Base-by-base conservation (phyloP, 2,888 invertebrate genomes). In the Mimas tiliae region DNA sequence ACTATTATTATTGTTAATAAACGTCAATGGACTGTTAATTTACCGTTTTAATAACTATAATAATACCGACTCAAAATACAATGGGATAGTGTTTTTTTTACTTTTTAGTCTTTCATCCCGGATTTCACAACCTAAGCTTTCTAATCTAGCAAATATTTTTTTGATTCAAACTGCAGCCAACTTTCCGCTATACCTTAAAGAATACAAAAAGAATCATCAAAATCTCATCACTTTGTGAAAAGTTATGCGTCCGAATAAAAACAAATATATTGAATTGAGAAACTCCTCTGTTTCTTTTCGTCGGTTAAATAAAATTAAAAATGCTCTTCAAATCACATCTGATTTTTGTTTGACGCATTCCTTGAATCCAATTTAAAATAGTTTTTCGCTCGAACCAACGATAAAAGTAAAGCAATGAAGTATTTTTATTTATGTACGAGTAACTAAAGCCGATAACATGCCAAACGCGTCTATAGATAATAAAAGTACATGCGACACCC, bases 391-490 rank as follows among this genome's bases (percentile, higher is more conserved):
- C 6, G 6, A 47, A 52, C 12, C 33, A 47, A 42, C 50, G 16
- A 52, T 52, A 55, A 47, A 55, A 47, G 16, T 47, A 55, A 34
- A 33, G 55, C 27, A 47, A 47, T 55, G 21, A 53, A 47, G 55
- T 48, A 58, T 33, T 48, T 55, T 74, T 73, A 76, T 80, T 76
- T 79, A 78, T 75, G 74, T n/a, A n/a, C n/a, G n/a, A n/a, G n/a
- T 80, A 81, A 79, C 67, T 51, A 62, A 62, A 65, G 58, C 66
- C 67, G 80, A 83, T 82, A 82, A 79, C 76, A 74, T 70, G 70
- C 74, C 73, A 76, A 77, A 78, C 77, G 75, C 67, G 75, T 76
- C 74, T 69, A 67, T 70, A 78, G 77, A 78, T 79, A 78, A 71
- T 70, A 72, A 70, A 74, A 69, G 68, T 67, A 69, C 71, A 71